Evolutionary conservation across 2,113 vertebrate species (phyloP), one percentile per base, ranked within the genome.

Genomic region (Neodon shergylaensis): DNA sequence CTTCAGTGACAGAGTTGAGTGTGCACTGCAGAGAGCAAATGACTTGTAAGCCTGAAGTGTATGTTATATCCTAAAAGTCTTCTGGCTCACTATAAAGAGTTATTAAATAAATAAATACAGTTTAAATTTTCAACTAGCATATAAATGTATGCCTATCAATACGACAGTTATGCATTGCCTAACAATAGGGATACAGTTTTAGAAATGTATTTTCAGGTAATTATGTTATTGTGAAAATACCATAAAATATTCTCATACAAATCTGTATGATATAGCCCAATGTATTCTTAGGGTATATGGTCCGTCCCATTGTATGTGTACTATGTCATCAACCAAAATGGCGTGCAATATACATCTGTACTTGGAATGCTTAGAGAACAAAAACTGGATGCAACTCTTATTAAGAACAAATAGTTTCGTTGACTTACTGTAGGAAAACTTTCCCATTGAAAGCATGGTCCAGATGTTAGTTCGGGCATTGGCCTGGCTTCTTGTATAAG

Each of bases 31-130:
- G 61, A 78, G 2, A 33, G n/a, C 26, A 4, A n/a, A 68, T 36
- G 22, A 22, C 17, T 89, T 26, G 6, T 58, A 44, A 89, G 7
- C 1, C 21, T 87, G 19, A 91, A 91, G 52, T 74, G 36, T 54
- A 89, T 86, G 54, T 54, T 73, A 11, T 65, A 17, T 89, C 49
- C 1, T 44, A 33, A 17, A 73, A 26, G 24, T 94, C 42, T 93
- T 12, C 19, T 76, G 68, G 4, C 2, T 52, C 39, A 52, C 54
- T 70, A 42, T 72, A 92, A 66, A 66, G 61, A 74, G 22, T 42
- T 94, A 26, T 78, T 36, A 90, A 88, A 52, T 61, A 83, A 87
- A 66, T 65, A 52, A 52, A 94, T 54, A 90, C 36, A 86, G 54
- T 86, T 81, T 87, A 26, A 94, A 58, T 58, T 58, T 54, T 31